Evolutionary conservation across 2,113 vertebrate genomes (phyloP).

Genomic region (Piaya cayana): DNA sequence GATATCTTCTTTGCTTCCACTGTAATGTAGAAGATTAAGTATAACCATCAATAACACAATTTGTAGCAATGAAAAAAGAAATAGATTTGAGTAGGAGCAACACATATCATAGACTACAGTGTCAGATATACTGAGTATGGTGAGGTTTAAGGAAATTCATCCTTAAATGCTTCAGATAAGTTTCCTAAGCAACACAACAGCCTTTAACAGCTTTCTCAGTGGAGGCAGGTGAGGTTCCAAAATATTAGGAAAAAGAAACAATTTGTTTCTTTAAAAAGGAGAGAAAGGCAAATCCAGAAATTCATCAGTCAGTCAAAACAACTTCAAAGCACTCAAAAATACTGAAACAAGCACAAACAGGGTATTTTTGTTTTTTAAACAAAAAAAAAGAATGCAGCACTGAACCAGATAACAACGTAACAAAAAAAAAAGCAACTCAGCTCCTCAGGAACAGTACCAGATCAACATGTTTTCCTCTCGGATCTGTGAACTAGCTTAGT

Average conservation of each 20-base stretch:
- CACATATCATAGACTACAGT: rapidly evolving
- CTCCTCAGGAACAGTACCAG: background rate
- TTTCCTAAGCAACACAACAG: background rate
- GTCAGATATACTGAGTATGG: background rate
- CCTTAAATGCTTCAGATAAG: background rate
- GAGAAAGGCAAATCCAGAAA: background rate
- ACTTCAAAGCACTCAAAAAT: background rate
- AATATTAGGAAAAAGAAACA: background rate
- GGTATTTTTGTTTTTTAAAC: background rate
- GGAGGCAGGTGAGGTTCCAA: background rate
- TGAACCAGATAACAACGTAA: background rate
- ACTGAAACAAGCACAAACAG: background rate
- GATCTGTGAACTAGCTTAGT: background rate
- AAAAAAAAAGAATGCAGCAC: background rate
- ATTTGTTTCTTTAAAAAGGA: background rate
- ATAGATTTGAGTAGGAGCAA: background rate
- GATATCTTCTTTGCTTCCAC: background rate
- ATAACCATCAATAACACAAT: background rate
- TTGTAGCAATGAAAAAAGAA: background rate
- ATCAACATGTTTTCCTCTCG: background rate
- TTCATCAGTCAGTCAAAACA: background rate
- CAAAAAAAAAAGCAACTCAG: background rate
- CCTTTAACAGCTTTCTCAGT: background rate
- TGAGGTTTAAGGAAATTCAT: background rate
- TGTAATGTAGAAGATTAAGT: background rate